phyloP scores from a whole-genome alignment of 2,888 invertebrate species.

The Eristalis intricaria region DNA sequence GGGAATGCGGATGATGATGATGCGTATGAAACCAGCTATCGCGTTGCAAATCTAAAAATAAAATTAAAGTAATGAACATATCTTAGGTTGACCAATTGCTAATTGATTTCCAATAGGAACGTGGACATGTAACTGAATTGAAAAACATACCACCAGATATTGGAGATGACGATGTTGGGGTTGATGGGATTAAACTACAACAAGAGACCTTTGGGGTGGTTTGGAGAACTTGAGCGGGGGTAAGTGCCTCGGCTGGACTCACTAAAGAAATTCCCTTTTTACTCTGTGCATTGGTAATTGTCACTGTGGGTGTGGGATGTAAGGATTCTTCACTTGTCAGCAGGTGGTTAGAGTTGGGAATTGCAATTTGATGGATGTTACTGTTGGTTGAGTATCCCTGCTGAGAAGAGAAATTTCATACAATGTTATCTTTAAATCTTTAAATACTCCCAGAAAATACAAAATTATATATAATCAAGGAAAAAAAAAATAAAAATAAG shows the following conservation, averaged over 20 bases:
- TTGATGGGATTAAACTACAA: conserved; percentile 67
- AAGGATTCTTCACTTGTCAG: conserved; percentile 72
- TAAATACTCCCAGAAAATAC: not conserved
- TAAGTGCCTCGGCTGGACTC: conserved; percentile 60
- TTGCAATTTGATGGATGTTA: conserved; percentile 61
- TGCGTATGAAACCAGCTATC: conserved; percentile 76
- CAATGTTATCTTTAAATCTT: not conserved
- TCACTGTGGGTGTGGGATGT: conserved; percentile 69
- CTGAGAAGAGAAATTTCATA: conserved; percentile 42
- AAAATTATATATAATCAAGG: not conserved
- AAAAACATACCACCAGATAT: conserved; percentile 65
- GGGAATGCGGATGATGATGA: conserved; percentile 72
- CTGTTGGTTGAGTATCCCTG: conserved; percentile 66
- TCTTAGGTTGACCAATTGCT: conserved; percentile 13
- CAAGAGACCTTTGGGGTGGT: conserved; percentile 71
- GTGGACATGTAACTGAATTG: not conserved
- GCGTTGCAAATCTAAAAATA: conserved; percentile 75
- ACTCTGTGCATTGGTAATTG: conserved; percentile 65
- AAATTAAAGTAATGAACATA: conserved; percentile 16
- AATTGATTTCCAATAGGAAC: not conserved
- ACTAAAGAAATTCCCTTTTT: conserved; percentile 61
- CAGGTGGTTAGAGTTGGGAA: conserved; percentile 72
- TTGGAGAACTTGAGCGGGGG: conserved; percentile 55
- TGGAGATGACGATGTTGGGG: conserved; percentile 72
- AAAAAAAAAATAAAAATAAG: not conserved